Base-by-base conservation (phyloP, 2,797 vertebrate species). In the Acanthurus leucopareius region DNA sequence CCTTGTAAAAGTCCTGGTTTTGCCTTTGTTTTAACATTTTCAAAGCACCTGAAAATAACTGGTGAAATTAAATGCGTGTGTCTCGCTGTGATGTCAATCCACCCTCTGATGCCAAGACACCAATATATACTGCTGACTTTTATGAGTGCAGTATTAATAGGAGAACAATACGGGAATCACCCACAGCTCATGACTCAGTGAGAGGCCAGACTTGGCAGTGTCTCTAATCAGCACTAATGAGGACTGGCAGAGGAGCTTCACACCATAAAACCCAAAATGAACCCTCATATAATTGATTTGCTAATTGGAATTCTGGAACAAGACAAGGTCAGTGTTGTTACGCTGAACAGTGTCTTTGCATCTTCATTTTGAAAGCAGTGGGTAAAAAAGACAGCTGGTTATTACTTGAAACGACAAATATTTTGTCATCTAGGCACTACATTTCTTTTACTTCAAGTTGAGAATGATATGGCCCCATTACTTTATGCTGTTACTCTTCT, bases 221-320 rank as follows among this genome's bases (percentile, higher is more conserved):
- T 88, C 94, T 92, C 94, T 95, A 97, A 97, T 97, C 93, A 93
- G 88, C 75, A 87, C 89, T 96, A 96, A 97, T 96, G 93, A 97
- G 95, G 93, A 96, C 86, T 90, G 96, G 92, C 95, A 91, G 15
- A 83, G 89, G 91, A 92, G 87, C 91, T 93, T 94, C 90, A 77
- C 82, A 75, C 93, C 92, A 91, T 93, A 88, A 92, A 92, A 82
- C 94, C 89, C 44, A 19, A 96, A 96, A 94, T 92, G 91, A 95
- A 89, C 88, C 91, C 86, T 87, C 91, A 91, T 94, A 95, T 94
- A 95, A 96, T 96, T 95, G 92, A 93, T 92, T 90, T 94, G 69
- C 93, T 96, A 96, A 97, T 96, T 96, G 92, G 92, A 94, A 95
- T 95, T 93, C 91, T 93, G 92, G 86, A 92, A 79, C 77, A 88